phyloP scores from a whole-genome alignment of 2,888 invertebrate species.

The Macrophya alboannulata region DNA sequence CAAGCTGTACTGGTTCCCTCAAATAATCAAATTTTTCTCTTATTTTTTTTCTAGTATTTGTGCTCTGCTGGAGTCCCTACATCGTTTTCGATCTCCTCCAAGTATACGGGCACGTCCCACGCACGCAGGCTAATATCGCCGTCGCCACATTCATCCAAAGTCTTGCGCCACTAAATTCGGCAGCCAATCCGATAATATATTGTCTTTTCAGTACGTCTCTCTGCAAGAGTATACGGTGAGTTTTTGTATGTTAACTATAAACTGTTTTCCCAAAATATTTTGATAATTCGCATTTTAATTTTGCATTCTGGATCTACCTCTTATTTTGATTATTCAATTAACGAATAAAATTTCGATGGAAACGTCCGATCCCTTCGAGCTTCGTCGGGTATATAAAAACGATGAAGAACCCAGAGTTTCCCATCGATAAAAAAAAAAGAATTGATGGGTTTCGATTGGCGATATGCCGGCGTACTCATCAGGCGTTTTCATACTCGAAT shows the following conservation, averaged over 20 bases:
- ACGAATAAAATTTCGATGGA: not conserved
- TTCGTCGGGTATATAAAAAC: not conserved
- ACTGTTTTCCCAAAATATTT: too few relatives aligned
- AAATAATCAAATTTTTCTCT: not conserved
- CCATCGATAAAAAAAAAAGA: not conserved
- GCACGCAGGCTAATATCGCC: slow-evolving; percentile 90
- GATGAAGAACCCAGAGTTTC: not conserved
- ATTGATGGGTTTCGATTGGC: slow-evolving; percentile 13
- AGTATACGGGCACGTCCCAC: slow-evolving; percentile 92
- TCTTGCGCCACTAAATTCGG: slow-evolving; percentile 94
- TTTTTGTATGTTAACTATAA: slow-evolving; percentile 55
- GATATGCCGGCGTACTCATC: not conserved
- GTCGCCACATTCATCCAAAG: slow-evolving; percentile 96
- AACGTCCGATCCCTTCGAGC: not conserved
- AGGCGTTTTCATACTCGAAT: slow-evolving; percentile 19
- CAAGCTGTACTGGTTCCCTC: too few relatives aligned
- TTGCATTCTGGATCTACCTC: too few relatives aligned
- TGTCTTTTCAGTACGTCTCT: slow-evolving; percentile 96
- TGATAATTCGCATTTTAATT: too few relatives aligned
- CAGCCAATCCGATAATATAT: slow-evolving; percentile 97
- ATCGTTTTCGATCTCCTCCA: slow-evolving; percentile 95
- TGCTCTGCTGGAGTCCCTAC: slow-evolving; percentile 97
- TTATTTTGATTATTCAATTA: not conserved
- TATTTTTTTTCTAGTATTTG: slow-evolving; percentile 86
- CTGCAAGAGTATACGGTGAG: slow-evolving; percentile 91